phyloP scores from a whole-genome alignment of 1,140 invertebrate species.

The Drosophila ambigua region DNA sequence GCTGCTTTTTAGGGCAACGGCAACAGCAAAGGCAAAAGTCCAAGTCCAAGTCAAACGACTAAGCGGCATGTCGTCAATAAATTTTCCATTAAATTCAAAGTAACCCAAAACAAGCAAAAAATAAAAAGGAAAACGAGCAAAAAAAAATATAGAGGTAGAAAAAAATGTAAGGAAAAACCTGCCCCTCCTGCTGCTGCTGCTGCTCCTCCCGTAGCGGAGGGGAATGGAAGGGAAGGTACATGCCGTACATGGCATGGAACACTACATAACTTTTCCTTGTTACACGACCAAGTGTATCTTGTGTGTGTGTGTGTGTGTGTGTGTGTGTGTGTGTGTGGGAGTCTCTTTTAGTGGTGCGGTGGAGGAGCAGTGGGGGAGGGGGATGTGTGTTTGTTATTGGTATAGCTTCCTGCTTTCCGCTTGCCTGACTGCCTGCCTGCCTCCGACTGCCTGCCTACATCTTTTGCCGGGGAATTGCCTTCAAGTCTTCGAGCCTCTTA shows the following conservation, averaged over 20 bases:
- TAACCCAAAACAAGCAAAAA: conserved; percentile 70
- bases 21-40: conserved; percentile 57
- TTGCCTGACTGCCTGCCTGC: conserved; percentile 32
- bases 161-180: conserved; percentile 54
- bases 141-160: conserved; percentile 30
- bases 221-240: conserved; percentile 51
- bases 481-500: conserved; percentile 60
- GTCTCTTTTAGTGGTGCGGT: conserved; percentile 19
- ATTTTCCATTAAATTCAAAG: conserved; percentile 81
- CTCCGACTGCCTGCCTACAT: conserved; percentile 1
- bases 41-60: conserved; percentile 77
- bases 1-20: neutral
- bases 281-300: conserved; percentile 11
- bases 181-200: too few relatives aligned
- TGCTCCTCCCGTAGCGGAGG: too few relatives aligned
- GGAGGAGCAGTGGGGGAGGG: neutral
- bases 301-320: too few relatives aligned
- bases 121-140: conserved; percentile 25
- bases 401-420: conserved; percentile 71
- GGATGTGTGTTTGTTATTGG: conserved; percentile 55
- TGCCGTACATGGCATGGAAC: conserved; percentile 54
- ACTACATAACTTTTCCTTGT: conserved; percentile 75
- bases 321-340: conserved; percentile 24
- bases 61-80: conserved; percentile 81
- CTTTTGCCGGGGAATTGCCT: conserved; percentile 40